A percentile compares a stretch with the other conserved stretches of the same genome.
phyloP scores from a whole-genome alignment of 2,888 invertebrate genomes.

The Xanthorhoe designata region DNA sequence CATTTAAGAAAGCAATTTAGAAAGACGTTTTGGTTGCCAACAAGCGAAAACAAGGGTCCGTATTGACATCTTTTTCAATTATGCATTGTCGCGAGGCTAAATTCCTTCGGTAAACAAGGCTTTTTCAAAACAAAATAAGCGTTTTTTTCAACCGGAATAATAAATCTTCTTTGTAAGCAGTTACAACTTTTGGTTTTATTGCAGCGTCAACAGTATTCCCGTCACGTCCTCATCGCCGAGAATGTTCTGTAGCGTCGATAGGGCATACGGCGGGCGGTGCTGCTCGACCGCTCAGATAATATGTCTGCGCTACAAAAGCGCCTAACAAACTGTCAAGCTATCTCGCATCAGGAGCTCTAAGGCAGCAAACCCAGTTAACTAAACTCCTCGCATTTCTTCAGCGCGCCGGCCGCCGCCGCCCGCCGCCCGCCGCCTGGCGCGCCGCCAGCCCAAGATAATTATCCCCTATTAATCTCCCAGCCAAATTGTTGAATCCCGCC shows the following conservation, averaged over 20 bases:
- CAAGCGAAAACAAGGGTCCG: conserved; percentile 37
- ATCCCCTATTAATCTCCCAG: conserved; percentile 71
- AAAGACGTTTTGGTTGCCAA: conserved; percentile 50
- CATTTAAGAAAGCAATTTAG: conserved; percentile 69
- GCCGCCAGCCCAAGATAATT: conserved; percentile 66
- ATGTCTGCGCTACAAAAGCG: conserved; percentile 8
- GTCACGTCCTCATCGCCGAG: conserved; percentile 4
- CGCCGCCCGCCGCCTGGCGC: conserved; percentile 48
- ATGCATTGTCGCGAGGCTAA: conserved; percentile 3
- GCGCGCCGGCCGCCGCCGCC: conserved; percentile 5
- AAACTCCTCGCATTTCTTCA: conserved; percentile 41
- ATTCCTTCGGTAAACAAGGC: conserved; percentile 7
- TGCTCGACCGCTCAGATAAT: conserved; percentile 5
- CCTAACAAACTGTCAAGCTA: conserved; percentile 22
- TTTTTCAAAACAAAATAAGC: not conserved
- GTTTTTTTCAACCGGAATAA: not conserved
- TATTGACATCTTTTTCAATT: conserved; percentile 35
- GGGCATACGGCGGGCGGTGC: not conserved
- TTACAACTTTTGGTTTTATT: conserved; percentile 1
- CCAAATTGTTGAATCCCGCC: conserved; percentile 61
- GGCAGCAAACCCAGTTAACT: conserved; percentile 25
- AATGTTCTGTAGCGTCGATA: conserved; percentile 4
- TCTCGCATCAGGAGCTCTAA: conserved; percentile 24
- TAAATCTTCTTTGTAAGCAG: conserved; percentile 5
- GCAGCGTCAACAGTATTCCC: not conserved